Evolutionary conservation across 2,113 vertebrate genomes (phyloP).

Genomic region (Nycticorax nycticorax): DNA sequence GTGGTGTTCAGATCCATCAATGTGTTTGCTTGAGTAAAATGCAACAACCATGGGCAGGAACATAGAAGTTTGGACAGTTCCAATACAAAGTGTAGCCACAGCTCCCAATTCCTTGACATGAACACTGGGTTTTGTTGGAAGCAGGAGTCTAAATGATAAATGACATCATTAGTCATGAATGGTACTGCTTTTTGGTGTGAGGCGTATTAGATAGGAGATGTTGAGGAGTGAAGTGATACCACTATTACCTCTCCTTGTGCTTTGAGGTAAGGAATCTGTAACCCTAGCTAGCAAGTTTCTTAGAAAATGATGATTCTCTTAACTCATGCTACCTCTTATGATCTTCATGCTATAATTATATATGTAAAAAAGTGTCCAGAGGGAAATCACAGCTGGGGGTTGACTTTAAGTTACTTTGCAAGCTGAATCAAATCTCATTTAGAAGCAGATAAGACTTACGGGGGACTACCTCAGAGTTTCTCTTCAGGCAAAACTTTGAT

Average conservation of each 20-base stretch:
- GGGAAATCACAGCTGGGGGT: slow-evolving; percentile 22
- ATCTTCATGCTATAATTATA: slow-evolving; percentile 15
- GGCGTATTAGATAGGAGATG: neutral
- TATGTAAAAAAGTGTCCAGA: neutral
- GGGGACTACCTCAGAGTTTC: neutral
- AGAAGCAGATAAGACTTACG: neutral
- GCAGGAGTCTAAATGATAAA: neutral
- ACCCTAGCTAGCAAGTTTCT: neutral
- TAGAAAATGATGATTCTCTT: neutral
- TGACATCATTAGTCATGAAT: neutral
- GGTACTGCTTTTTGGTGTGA: neutral
- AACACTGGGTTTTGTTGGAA: neutral
- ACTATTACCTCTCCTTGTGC: neutral
- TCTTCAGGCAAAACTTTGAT: slow-evolving; percentile 42
- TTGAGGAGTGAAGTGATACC: neutral
- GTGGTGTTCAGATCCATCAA: neutral
- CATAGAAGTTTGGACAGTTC: neutral
- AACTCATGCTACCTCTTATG: slow-evolving; percentile 1
- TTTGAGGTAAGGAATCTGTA: neutral
- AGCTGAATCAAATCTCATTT: slow-evolving; percentile 31
- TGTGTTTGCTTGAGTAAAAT: neutral
- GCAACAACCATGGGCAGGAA: neutral
- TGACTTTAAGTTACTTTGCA: neutral
- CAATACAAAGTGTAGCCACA: neutral
- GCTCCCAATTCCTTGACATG: neutral